Conservation (phyloP, 2,888 invertebrate genomes). For the Hypselothyrea guttata region DNA sequence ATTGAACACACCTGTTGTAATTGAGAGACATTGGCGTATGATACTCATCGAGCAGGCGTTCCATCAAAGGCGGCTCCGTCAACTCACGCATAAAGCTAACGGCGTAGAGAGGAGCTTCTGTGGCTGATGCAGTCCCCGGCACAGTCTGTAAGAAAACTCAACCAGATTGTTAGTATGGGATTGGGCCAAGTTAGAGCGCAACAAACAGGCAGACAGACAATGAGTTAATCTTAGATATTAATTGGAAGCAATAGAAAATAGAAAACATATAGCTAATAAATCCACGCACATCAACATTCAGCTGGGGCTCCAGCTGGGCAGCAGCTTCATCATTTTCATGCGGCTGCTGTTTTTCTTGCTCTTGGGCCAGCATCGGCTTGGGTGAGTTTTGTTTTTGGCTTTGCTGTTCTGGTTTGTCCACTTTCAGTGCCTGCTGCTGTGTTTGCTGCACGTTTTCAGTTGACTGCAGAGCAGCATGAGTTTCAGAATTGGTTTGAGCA, state of each 20-base stretch:
- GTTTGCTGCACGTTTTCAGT: background rate
- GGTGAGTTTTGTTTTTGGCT: background rate
- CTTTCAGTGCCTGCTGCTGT: no score
- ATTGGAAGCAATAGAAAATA: slow-evolving; percentile 43
- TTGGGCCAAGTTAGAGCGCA: slow-evolving; percentile 28
- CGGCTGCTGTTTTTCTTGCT: background rate
- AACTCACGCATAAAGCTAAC: slow-evolving; percentile 49
- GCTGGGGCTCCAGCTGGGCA: slow-evolving; percentile 1
- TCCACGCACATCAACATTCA: slow-evolving; percentile 74
- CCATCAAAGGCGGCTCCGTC: slow-evolving; percentile 7
- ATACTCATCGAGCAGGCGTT: slow-evolving; percentile 37
- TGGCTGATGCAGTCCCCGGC: slow-evolving; percentile 8
- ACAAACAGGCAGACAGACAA: slow-evolving; percentile 16
- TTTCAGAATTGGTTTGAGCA: background rate
- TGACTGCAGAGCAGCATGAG: background rate
- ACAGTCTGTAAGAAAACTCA: slow-evolving; percentile 68
- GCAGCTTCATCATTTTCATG: background rate
- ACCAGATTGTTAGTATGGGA: slow-evolving; percentile 55
- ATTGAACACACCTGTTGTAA: slow-evolving; percentile 57
- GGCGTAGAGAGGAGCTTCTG: slow-evolving; percentile 17
- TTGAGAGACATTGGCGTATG: slow-evolving; percentile 57
- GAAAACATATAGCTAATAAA: slow-evolving; percentile 49
- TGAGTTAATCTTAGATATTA: slow-evolving; percentile 47
- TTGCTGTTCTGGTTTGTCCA: background rate
- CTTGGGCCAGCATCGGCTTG: background rate